A percentile compares a stretch with the other conserved stretches of the same genome.
Evolutionary conservation across 2,113 vertebrate genomes (phyloP).

Genomic region (Penelope pileata): DNA sequence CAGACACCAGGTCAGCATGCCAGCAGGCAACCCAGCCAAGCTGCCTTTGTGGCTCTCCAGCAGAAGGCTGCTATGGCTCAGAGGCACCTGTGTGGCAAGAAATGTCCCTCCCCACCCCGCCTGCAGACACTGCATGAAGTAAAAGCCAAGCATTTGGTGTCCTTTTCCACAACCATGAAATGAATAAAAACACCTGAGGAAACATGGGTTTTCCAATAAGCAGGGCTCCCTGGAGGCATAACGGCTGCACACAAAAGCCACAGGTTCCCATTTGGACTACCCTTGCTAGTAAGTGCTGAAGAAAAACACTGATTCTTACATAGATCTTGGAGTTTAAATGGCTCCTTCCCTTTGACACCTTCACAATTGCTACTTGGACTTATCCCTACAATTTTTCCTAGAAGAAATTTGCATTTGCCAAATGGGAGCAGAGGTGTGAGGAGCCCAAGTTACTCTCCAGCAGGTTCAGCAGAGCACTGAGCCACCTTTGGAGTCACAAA

Average conservation of each 20-base stretch:
- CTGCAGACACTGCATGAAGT: neutral
- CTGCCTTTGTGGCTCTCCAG: no score
- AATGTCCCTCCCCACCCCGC: neutral
- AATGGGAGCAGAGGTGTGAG: neutral
- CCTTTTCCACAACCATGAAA: neutral
- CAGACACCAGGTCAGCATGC: no score
- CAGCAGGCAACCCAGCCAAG: no score
- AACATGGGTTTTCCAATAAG: neutral
- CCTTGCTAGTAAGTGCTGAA: neutral
- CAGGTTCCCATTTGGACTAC: neutral
- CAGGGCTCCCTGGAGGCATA: neutral
- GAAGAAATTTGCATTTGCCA: neutral
- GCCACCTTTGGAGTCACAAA: neutral
- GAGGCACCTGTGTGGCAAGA: accelerated
- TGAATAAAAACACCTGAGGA: neutral
- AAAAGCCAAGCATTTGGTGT: neutral
- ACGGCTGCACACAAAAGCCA: neutral
- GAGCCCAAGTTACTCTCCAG: neutral
- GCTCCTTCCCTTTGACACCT: neutral
- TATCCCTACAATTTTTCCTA: neutral
- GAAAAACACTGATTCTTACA: neutral
- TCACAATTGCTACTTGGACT: neutral
- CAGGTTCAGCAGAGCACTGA: neutral
- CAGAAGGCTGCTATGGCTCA: no score
- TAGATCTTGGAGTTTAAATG: neutral